Evolutionary conservation across 2,113 vertebrate genomes (phyloP), one percentile per base, ranked within the genome.

Genomic region (Sinocyclocheilus rhinocerous): DNA sequence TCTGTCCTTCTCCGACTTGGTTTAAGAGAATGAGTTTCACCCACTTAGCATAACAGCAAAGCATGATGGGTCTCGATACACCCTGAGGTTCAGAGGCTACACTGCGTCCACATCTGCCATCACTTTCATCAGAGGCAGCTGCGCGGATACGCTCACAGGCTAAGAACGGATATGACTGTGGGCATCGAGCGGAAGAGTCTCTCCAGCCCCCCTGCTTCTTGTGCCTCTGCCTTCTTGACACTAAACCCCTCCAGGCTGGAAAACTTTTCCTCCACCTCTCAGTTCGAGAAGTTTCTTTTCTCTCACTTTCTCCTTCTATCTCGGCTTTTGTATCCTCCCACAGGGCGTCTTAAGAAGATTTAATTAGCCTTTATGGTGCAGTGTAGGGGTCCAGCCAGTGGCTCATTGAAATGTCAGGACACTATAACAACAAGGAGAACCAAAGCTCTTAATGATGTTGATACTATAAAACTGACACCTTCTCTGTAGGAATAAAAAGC

Each of bases 381-480:
- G 15, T 45, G 2, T 84, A 72, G 84, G 61, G 16, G 63, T 82
- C 73, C 85, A 83, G n/a, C 39, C 61, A 83, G 89, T 85, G 86
- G 77, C 85, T 90, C 67, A 79, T 81, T 89, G 79, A 94, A 94
- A 95, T 93, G 91, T 89, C 92, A 92, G 75, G 84, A 84, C 86
- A 89, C 88, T 91, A 87, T 87, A 92, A 90, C 82, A 91, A 91
- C 89, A 90, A 89, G 84, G 89, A 85, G 89, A 92, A 92, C 90
- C 91, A 89, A 90, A 91, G 91, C 88, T 84, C 83, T 69, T 92
- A 91, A 93, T 93, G 91, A 92, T 91, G 88, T 87, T 88, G 89
- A 89, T 86, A 90, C 91, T 92, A 89, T 92, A 91, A 92, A 92
- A 90, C 84, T 90, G 93, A 93, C 90, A 92, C 91, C 92, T 92